Evolutionary conservation across 2,797 vertebrate genomes (phyloP).

Genomic region (Pelodytes ibericus): DNA sequence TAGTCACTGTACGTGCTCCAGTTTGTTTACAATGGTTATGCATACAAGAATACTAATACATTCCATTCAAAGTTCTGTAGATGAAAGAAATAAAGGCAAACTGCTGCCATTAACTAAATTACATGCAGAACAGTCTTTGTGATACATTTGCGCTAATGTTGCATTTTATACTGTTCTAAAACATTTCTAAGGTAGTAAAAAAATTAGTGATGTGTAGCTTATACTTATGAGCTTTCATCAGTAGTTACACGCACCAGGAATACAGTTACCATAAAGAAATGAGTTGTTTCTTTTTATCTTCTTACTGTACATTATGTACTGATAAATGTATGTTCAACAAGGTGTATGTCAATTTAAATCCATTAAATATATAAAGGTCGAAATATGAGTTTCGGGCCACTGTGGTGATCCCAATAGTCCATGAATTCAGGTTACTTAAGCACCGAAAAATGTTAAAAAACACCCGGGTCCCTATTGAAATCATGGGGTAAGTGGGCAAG

Average conservation of each 20-base stretch:
- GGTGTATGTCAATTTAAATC: not conserved
- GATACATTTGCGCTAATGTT: conserved; percentile 35
- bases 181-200: conserved; percentile 32
- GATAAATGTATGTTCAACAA: conserved; percentile 7
- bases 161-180: conserved; percentile 40
- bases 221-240: conserved; percentile 13
- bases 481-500: too few relatives aligned
- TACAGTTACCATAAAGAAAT: conserved; percentile 4
- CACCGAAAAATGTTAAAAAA: too few relatives aligned
- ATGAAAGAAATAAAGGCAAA: conserved; percentile 26
- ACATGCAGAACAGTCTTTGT: conserved; percentile 25
- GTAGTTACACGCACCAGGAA: not conserved
- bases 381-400: too few relatives aligned
- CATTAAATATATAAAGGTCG: not conserved
- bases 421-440: too few relatives aligned
- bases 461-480: too few relatives aligned
- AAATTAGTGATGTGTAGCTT: conserved; percentile 35
- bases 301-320: conserved; percentile 3
- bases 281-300: not conserved
- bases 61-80: conserved; percentile 16
- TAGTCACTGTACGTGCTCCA: conserved; percentile 28
- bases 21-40: conserved; percentile 37
- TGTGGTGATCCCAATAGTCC: too few relatives aligned
- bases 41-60: conserved; percentile 27
- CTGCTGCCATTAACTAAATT: conserved; percentile 35